Conservation (phyloP, 1,140 invertebrate species). For the Aphelinus atriplicis region DNA sequence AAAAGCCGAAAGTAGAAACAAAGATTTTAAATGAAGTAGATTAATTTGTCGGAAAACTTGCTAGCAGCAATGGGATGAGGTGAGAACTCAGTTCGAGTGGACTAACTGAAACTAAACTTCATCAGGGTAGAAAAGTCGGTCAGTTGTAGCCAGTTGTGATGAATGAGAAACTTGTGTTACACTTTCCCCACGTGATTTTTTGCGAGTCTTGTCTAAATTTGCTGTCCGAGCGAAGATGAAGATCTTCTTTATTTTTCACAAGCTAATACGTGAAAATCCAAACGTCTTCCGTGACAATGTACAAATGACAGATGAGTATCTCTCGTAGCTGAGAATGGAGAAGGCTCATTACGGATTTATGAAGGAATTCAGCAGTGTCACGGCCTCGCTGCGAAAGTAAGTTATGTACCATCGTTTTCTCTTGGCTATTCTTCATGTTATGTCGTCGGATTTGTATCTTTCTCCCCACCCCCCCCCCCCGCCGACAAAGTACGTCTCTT, state of each 20-base stretch:
- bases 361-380: conserved; percentile 35
- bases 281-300: too few relatives aligned
- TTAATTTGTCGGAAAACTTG: conserved; percentile 2
- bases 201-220: conserved; percentile 3
- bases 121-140: conserved; percentile 21
- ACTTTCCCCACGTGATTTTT: neutral
- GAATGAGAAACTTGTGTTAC: too few relatives aligned
- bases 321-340: neutral
- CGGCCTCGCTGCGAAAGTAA: conserved; percentile 17
- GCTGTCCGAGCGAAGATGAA: too few relatives aligned
- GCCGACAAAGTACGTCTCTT: neutral
- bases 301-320: conserved; percentile 1
- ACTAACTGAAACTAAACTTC: conserved; percentile 22
- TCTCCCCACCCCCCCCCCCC: neutral
- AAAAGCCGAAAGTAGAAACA: neutral
- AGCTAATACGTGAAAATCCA: too few relatives aligned
- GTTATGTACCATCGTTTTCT: conserved; percentile 38
- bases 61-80: too few relatives aligned
- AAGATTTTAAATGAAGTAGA: conserved; percentile 1
- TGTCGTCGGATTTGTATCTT: conserved; percentile 18
- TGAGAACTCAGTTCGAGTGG: neutral
- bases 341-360: conserved; percentile 43
- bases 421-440: neutral
- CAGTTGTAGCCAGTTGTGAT: neutral
- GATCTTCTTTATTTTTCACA: neutral